Percentiles rank a stretch among this genome's conserved stretches.
Conservation (phyloP, 1,140 invertebrate species). For the Lutraria rhynchaena region DNA sequence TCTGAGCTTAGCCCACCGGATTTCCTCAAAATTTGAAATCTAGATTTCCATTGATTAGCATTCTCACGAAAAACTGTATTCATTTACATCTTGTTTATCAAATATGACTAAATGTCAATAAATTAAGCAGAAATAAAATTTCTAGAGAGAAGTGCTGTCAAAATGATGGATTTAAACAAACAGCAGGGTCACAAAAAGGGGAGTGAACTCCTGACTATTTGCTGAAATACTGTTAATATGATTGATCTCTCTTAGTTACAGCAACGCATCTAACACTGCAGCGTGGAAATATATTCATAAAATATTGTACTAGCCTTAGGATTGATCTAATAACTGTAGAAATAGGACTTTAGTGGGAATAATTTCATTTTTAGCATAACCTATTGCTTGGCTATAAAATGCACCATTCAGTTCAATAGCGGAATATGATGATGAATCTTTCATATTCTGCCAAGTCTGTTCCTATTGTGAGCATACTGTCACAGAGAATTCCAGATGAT, state of each 20-base stretch:
- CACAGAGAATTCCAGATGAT: constrained; percentile 33
- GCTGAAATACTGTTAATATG: neutral
- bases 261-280: no score
- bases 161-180: constrained; percentile 16
- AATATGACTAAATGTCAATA: constrained; percentile 39
- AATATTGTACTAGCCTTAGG: no score
- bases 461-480: constrained; percentile 46
- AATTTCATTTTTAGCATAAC: constrained; percentile 31
- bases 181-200: constrained; percentile 12
- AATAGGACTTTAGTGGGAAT: neutral
- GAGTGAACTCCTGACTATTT: constrained; percentile 35
- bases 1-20: constrained; percentile 7
- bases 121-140: constrained; percentile 44
- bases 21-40: constrained; percentile 23
- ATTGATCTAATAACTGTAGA: no score
- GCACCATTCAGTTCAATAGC: constrained; percentile 6
- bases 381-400: constrained; percentile 23
- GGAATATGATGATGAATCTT: constrained; percentile 27
- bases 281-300: no score
- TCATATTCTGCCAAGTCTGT: constrained; percentile 29
- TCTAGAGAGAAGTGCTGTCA: constrained; percentile 2
- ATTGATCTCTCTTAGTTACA: constrained; percentile 20
- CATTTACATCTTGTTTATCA: constrained; percentile 44
- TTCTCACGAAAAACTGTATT: constrained; percentile 3
- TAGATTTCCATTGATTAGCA: constrained; percentile 30